These are phyloP conservation scores for Drosophila littoralis DNA, from an alignment of 1,140 invertebrate species.

Conservation along the genomic window DNA sequence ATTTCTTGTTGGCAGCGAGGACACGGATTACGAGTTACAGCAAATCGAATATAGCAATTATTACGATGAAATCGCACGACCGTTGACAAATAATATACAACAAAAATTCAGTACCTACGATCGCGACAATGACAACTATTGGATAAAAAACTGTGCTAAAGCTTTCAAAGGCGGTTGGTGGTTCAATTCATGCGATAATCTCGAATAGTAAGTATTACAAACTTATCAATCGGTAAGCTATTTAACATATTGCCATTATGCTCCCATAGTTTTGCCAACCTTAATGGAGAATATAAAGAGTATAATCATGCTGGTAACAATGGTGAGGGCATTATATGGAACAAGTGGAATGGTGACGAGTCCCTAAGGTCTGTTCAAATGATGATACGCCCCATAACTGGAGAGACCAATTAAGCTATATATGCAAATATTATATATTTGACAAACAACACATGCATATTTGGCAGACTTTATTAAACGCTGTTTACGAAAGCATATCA, in stretches of 20 bases:
- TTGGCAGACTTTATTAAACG: too few relatives aligned
- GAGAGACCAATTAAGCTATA: too few relatives aligned
- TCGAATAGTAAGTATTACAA: neutral
- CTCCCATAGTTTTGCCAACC: neutral
- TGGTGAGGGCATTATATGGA: neutral
- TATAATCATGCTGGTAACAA: neutral
- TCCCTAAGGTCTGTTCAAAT: neutral
- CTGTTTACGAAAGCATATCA: too few relatives aligned
- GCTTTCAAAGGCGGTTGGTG: slow-evolving; percentile 1
- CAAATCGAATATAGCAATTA: neutral
- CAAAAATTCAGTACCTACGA: slow-evolving; percentile 2
- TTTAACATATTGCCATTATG: neutral
- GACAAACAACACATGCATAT: too few relatives aligned
- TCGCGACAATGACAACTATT: slow-evolving; percentile 9
- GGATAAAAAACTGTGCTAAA: neutral
- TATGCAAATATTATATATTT: too few relatives aligned
- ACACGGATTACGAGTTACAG: neutral
- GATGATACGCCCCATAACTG: neutral
- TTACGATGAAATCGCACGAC: neutral
- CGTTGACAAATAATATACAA: neutral
- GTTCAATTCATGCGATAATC: neutral
- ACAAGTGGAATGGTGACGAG: too few relatives aligned
- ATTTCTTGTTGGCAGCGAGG: neutral
- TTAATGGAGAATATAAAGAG: neutral
- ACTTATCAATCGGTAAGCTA: neutral